Conservation (phyloP, 2,113 vertebrate species). For the Pygoscelis adeliae region DNA sequence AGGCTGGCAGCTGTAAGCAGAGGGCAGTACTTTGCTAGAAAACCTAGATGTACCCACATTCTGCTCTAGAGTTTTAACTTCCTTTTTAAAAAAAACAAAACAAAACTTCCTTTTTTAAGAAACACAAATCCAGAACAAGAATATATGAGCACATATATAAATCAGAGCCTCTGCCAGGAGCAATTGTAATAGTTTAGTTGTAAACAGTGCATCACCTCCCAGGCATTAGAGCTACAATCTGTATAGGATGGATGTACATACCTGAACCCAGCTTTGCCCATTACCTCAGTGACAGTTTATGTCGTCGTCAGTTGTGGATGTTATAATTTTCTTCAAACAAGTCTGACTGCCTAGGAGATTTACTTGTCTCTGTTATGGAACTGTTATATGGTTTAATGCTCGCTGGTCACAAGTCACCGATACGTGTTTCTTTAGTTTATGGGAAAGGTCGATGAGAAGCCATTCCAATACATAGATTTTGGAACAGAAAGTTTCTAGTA, state of each 20-base stretch:
- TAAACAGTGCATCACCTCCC: neutral
- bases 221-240: neutral
- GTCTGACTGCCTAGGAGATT: neutral
- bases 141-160: neutral
- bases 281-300: neutral
- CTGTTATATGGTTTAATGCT: neutral
- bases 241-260: too few relatives aligned
- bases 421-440: neutral
- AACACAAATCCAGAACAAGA: neutral
- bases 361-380: neutral
- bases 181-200: neutral
- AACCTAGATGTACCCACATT: accelerated
- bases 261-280: neutral
- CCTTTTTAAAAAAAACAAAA: neutral
- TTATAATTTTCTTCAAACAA: neutral
- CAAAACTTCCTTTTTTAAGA: neutral
- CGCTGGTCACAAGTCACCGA: neutral
- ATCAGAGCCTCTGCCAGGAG: neutral
- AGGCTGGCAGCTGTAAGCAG: neutral
- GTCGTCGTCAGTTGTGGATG: neutral
- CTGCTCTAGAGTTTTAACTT: neutral
- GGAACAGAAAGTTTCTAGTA: neutral
- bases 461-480: neutral
- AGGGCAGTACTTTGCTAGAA: neutral
- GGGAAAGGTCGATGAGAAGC: neutral